Evolutionary conservation across 37 sponge, comb jelly and placozoan genomes (phyloP).

Genomic region (Bolinopsis microptera): DNA sequence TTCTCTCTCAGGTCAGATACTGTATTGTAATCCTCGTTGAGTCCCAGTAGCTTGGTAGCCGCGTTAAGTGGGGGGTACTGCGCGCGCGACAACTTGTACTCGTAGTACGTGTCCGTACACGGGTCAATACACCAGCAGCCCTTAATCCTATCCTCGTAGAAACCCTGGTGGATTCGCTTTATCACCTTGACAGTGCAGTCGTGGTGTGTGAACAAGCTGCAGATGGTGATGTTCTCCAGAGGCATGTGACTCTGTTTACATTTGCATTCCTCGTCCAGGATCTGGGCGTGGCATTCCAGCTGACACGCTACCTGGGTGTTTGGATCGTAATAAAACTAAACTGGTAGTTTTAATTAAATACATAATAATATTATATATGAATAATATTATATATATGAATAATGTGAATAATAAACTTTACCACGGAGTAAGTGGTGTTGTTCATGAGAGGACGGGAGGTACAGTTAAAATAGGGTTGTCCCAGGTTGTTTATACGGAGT

Average conservation of each 20-base stretch:
- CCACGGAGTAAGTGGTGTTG: not conserved
- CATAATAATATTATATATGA: too few relatives aligned
- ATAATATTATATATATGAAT: too few relatives aligned
- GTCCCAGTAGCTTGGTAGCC: not conserved
- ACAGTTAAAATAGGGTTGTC: constrained; percentile 11
- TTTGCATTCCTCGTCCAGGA: constrained; percentile 5
- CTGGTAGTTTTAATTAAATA: too few relatives aligned
- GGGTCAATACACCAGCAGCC: constrained; percentile 25
- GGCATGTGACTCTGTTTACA: constrained; percentile 52
- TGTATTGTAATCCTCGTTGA: not conserved
- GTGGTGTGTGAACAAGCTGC: not conserved
- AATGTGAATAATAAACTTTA: too few relatives aligned
- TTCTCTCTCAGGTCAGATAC: not conserved
- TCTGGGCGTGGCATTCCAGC: constrained; percentile 1
- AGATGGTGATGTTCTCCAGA: constrained; percentile 3
- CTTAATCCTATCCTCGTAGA: not conserved
- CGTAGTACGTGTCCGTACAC: not conserved
- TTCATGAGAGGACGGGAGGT: not conserved
- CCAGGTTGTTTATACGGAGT: constrained; percentile 6
- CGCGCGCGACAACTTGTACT: not conserved
- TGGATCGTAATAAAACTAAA: too few relatives aligned
- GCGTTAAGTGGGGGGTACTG: not conserved
- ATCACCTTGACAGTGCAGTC: not conserved
- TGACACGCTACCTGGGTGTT: not conserved
- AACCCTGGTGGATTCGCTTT: not conserved